A percentile compares a stretch with the other conserved stretches of the same genome.
Evolutionary conservation across 2,888 invertebrate species (phyloP).

Genomic region (Hypolimnas misippus): DNA sequence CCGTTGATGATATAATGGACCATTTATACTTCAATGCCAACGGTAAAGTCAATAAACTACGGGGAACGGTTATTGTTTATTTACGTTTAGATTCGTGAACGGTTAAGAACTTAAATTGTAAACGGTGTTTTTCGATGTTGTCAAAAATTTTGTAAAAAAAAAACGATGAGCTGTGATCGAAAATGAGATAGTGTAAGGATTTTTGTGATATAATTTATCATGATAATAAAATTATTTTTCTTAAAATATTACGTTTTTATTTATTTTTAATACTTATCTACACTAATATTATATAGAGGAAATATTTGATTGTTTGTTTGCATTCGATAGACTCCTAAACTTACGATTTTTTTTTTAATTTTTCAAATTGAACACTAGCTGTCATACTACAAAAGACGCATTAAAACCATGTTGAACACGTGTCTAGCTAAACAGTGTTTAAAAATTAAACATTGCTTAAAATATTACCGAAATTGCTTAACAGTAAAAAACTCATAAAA

Average conservation of each 20-base stretch:
- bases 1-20: constrained; percentile 78
- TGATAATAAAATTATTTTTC: constrained; percentile 44
- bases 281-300: too few relatives aligned
- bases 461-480: too few relatives aligned
- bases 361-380: too few relatives aligned
- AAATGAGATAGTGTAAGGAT: constrained; percentile 39
- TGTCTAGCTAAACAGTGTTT: too few relatives aligned
- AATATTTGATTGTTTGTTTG: too few relatives aligned
- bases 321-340: too few relatives aligned
- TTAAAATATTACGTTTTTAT: constrained; percentile 12
- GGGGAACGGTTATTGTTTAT: constrained; percentile 61
- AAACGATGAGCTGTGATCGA: constrained; percentile 43
- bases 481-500: too few relatives aligned
- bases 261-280: neutral
- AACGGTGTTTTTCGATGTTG: constrained; percentile 5
- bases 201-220: constrained; percentile 48
- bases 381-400: too few relatives aligned
- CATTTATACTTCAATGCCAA: constrained; percentile 80
- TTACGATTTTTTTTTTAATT: neutral
- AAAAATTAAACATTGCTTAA: too few relatives aligned
- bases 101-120: constrained; percentile 62
- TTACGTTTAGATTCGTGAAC: constrained; percentile 58
- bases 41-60: constrained; percentile 80
- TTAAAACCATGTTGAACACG: too few relatives aligned
- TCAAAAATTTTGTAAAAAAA: constrained; percentile 9